Base-by-base conservation (phyloP, 2,113 vertebrate genomes). In the Hyaena hyaena region DNA sequence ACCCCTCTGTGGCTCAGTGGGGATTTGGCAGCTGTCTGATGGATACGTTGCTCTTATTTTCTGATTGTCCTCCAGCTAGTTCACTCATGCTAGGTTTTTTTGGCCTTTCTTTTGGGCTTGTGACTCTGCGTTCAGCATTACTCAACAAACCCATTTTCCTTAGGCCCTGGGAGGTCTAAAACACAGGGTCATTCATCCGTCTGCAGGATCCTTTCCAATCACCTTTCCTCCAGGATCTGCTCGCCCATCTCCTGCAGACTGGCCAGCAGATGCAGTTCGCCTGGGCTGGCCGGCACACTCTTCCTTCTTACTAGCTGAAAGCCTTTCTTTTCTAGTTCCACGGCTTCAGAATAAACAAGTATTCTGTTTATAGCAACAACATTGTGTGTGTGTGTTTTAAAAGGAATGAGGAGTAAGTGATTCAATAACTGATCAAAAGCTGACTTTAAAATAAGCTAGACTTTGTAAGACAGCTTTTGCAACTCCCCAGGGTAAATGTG, bases 291-390 rank as follows among this genome's bases (percentile, higher is more conserved):
- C 80, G 55, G 63, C 69, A n/a, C 10, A 11, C 24, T 61, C 35
- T 90, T 39, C n/a, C 45, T 90, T 48, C 55, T 93, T 61, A 73
- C 24, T 63, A 35, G 58, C 88, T 68, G 66, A 82, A 91, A 89
- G 45, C 0, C 76, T 93, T 92, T 97, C 66, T 96, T 95, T 90
- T 93, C 68, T 85, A 97, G 73, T 63, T 83, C 63, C 9, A 26
- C 28, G 48, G 7, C 76, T 96, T 68, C 87, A 91, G 92, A 96
- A 85, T 97, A 98, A 97, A 97, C 90, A 91, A 39, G 93, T 79
- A 95, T 87, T 81, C 48, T 97, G 96, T 97, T 97, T 90, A 96
- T 97, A 98, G 97, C 97, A 98, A 97, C 96, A 95, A 45, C 73
- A 69, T 79, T 33, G 76, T 77, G 26, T 88, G 19, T 84, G 21